These are phyloP conservation scores for Lottia scabra DNA, from an alignment of 2,888 invertebrate genomes.

Conservation along the genomic window DNA sequence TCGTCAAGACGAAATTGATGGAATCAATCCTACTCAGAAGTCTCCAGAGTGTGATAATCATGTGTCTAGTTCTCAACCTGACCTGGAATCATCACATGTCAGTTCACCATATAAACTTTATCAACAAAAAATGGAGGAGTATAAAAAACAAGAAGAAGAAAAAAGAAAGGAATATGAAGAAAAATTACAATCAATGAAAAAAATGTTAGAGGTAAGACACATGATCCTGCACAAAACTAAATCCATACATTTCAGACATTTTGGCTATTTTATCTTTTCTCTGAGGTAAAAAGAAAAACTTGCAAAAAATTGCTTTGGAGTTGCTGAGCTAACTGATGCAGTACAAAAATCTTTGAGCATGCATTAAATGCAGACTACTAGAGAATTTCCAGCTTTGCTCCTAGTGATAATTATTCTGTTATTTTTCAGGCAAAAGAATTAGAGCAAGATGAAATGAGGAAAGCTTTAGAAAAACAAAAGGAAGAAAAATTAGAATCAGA, in stretches of 20 bases:
- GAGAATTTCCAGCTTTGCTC: no score
- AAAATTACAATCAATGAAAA: constrained; percentile 45
- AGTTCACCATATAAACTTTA: constrained; percentile 39
- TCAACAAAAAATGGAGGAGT: constrained; percentile 37
- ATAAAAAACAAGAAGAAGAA: constrained; percentile 34
- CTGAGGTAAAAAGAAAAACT: no score
- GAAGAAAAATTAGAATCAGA: constrained; percentile 41
- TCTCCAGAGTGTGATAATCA: background rate
- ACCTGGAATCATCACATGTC: background rate
- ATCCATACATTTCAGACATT: no score
- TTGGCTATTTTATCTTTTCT: no score
- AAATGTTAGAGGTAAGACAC: constrained; percentile 29
- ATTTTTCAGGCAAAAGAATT: constrained; percentile 19
- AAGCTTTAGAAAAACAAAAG: constrained; percentile 47
- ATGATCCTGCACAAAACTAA: no score
- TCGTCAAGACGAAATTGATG: background rate
- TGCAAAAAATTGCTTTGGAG: no score
- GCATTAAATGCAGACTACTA: no score
- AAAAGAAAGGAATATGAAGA: constrained; percentile 45
- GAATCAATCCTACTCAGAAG: background rate
- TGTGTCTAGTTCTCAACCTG: background rate
- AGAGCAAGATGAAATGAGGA: constrained; percentile 26
- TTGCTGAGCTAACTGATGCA: no score
- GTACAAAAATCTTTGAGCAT: no score
- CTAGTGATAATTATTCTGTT: no score